phyloP scores from a whole-genome alignment of 37 sponge, comb jelly and placozoan genomes.

The Spongilla lacustris region DNA sequence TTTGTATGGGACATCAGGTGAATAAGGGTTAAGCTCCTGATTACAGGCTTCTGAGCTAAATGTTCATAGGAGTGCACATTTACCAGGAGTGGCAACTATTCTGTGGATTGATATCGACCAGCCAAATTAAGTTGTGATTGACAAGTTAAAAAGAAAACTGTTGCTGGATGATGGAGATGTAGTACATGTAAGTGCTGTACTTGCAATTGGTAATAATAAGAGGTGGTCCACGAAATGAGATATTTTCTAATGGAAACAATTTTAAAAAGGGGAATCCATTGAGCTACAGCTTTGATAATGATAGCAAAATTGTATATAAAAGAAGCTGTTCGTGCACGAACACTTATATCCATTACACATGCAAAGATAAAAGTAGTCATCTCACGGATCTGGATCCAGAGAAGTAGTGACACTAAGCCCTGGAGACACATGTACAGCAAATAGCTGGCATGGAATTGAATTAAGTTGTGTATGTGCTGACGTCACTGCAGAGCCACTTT shows the following conservation, averaged over 20 bases:
- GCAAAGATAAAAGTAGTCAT: neutral
- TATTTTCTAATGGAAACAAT: neutral
- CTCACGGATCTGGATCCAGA: neutral
- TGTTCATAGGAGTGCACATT: neutral
- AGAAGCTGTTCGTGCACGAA: neutral
- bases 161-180: neutral
- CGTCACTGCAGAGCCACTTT: neutral
- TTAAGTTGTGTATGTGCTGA: neutral
- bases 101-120: neutral
- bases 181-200: neutral
- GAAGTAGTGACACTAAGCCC: neutral
- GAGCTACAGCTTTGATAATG: neutral
- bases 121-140: neutral
- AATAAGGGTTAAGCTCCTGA: too few relatives aligned
- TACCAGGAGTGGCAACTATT: neutral
- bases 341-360: neutral
- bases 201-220: neutral
- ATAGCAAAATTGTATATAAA: neutral
- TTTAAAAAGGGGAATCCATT: neutral
- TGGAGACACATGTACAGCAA: neutral
- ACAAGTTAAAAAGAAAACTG: neutral
- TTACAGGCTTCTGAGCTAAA: too few relatives aligned
- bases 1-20: too few relatives aligned
- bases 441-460: neutral
- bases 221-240: neutral